Base-by-base conservation (phyloP, 2,888 invertebrate species). In the Tenthredo notha region DNA sequence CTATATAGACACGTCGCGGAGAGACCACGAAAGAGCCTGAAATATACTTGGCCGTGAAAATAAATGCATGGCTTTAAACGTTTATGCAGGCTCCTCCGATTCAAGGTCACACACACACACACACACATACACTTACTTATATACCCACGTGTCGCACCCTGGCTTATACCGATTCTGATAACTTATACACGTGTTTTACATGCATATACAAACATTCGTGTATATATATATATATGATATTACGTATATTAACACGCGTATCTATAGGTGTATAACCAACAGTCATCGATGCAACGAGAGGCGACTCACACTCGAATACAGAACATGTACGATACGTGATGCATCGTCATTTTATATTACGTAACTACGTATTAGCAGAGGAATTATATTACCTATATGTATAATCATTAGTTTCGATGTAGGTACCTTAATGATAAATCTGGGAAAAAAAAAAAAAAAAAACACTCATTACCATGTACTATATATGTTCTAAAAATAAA, bases 261-360 rank as follows among this genome's bases (percentile, higher is more conserved):
- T 37, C 12, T 70, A 33, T 70, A 70, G 1, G 37, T 70, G 9
- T 33, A n/a, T 70, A 70, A 15, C 70, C 70, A n/a, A 70, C 9
- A 70, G 70, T 70, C 70, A 70, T 70, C 70, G 70, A 37, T 70
- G 70, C 70, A 70, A 37, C 70, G 29, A 25, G 25, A 10, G 37
- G 70, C 33, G 10, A 33, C 70, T 33, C 33, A 70, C 70, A 33
- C 37, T 7, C 29, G 70, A n/a, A 37, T n/a, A 29, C 10, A 67
- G 12, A 29, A 29, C 2, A 33, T 2, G 4, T 33, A 7, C 54
- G 54, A 54, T 54, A 47, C 15, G 43, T 43, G 50, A 67, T 67
- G 67, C 67, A 67, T 54, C 54, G 54, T n/a, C 54, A 29, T 10
- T 67, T 67, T 67, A 67, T 33, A 29, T 54, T 54, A 54, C n/a